Evolutionary conservation across 2,797 vertebrate species (phyloP).

Genomic region (Pteropus rufus): DNA sequence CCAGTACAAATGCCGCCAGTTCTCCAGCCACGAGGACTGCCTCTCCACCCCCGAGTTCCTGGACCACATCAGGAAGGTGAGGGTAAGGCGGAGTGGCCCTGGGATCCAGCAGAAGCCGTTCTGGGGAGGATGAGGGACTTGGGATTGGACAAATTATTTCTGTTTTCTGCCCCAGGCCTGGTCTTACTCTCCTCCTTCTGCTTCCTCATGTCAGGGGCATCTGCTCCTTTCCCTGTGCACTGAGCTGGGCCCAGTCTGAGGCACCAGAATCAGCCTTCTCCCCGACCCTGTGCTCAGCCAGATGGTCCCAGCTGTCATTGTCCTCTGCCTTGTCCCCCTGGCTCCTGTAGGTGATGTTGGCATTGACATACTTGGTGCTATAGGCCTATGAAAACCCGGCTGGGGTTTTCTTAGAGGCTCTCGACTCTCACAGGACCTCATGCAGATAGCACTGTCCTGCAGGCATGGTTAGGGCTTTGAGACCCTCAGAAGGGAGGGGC

Average conservation of each 20-base stretch:
- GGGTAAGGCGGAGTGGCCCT: conserved; percentile 38
- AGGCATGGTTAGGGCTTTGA: not conserved
- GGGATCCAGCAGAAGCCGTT: not conserved
- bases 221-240: not conserved
- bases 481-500: not conserved
- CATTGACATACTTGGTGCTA: not conserved
- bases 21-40: conserved; percentile 90
- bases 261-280: not conserved
- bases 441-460: not conserved
- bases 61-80: conserved; percentile 96
- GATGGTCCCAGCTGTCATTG: not conserved
- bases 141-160: not conserved
- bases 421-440: not conserved
- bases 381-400: not conserved
- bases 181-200: not conserved
- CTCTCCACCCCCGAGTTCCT: conserved; percentile 93
- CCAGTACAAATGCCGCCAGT: conserved; percentile 90
- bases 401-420: not conserved
- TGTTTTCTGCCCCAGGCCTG: not conserved
- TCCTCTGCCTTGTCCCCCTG: not conserved
- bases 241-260: not conserved
- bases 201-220: not conserved
- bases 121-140: not conserved
- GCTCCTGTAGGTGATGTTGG: not conserved
- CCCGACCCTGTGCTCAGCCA: not conserved